Conservation (phyloP, 2,888 invertebrate genomes). For the Tridacna gigas region DNA sequence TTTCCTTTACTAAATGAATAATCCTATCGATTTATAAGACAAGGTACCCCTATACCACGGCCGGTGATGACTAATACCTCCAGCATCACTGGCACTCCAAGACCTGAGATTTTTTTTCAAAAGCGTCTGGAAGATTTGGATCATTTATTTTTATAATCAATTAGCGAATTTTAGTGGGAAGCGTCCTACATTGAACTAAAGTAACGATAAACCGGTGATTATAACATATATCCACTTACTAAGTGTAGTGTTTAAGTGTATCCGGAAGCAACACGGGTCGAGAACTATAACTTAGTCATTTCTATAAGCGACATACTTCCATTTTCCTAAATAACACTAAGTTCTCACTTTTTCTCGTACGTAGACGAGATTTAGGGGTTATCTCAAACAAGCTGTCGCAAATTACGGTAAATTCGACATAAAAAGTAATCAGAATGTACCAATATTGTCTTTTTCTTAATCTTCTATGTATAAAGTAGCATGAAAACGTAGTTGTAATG, state of each 20-base stretch:
- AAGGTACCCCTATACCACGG: constrained; percentile 9
- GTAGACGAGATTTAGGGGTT: constrained; percentile 21
- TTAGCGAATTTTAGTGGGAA: not conserved
- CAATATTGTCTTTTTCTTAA: not conserved
- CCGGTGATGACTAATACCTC: constrained; percentile 44
- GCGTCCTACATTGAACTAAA: not conserved
- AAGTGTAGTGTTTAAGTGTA: constrained; percentile 43
- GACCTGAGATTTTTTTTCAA: constrained; percentile 22
- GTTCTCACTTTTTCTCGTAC: constrained; percentile 33
- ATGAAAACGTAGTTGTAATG: not conserved
- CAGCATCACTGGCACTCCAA: constrained; percentile 47
- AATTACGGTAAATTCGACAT: not conserved
- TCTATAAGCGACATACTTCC: not conserved
- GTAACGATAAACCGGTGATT: not conserved
- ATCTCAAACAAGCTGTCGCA: constrained; percentile 23
- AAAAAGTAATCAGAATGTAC: not conserved
- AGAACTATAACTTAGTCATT: constrained; percentile 48
- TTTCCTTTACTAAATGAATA: not conserved
- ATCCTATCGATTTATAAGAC: constrained; percentile 15
- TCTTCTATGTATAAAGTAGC: not conserved
- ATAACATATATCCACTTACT: constrained; percentile 47
- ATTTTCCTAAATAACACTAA: constrained; percentile 28
- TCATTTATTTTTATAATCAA: constrained; percentile 9
- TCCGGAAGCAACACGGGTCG: constrained; percentile 52
- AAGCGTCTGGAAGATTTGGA: constrained; percentile 56